phyloP scores from a whole-genome alignment of 1,140 invertebrate genomes.

The Eumeta japonica region DNA sequence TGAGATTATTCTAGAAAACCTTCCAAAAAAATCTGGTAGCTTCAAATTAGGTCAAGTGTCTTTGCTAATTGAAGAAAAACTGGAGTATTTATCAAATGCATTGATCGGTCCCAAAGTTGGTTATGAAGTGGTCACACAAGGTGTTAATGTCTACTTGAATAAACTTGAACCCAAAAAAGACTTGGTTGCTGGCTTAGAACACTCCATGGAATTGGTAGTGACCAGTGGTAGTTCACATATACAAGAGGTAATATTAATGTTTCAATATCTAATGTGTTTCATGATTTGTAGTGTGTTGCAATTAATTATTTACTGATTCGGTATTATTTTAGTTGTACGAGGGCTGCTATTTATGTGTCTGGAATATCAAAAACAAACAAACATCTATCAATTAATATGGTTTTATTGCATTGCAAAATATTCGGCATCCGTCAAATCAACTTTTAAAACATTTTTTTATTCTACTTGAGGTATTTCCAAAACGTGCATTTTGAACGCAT shows the following conservation, averaged over 20 bases:
- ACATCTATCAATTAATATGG: neutral
- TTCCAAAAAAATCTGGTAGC: conserved; percentile 60
- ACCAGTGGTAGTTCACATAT: conserved; percentile 65
- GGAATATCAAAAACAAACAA: neutral
- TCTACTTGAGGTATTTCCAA: too few relatives aligned
- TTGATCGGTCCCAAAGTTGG: conserved; percentile 39
- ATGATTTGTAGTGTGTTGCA: too few relatives aligned
- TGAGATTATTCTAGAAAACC: conserved; percentile 62
- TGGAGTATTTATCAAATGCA: conserved; percentile 65
- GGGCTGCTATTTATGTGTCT: too few relatives aligned
- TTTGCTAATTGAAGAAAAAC: conserved; percentile 58
- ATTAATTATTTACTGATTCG: neutral
- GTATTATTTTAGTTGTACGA: neutral
- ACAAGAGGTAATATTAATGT: conserved; percentile 20
- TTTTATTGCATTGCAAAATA: neutral
- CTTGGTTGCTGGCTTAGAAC: conserved; percentile 68
- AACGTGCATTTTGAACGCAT: too few relatives aligned
- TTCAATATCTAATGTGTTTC: neutral
- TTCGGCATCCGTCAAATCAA: neutral
- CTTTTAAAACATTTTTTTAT: too few relatives aligned
- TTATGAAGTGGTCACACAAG: conserved; percentile 46
- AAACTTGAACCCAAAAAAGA: conserved; percentile 62
- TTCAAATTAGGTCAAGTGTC: conserved; percentile 64
- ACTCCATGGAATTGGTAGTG: conserved; percentile 67
- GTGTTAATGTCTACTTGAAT: conserved; percentile 51